Conservation (phyloP, 2,888 invertebrate genomes). For the Zaprionus lineosus region DNA sequence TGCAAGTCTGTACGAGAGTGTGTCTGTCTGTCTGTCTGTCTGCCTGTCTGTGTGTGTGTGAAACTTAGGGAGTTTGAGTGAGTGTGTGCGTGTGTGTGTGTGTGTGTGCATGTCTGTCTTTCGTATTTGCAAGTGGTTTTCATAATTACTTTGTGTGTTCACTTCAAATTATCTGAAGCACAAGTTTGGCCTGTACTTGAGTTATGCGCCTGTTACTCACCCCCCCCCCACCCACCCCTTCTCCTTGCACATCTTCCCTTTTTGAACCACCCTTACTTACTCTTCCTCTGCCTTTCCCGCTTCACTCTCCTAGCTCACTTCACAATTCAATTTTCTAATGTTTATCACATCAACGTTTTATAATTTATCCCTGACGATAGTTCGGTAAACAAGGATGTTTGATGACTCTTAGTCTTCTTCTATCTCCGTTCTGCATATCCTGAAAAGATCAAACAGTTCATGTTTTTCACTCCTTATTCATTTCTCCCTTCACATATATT, state of each 20-base stretch:
- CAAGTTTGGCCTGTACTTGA: constrained; percentile 37
- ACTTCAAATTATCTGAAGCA: constrained; percentile 57
- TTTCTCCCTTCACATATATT: too few relatives aligned
- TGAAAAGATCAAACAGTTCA: too few relatives aligned
- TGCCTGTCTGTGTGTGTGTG: constrained; percentile 35
- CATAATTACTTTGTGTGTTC: constrained; percentile 75
- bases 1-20: not conserved
- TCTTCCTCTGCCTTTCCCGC: not conserved
- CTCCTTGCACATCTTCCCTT: too few relatives aligned
- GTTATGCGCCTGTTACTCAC: constrained; percentile 9
- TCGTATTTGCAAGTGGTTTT: constrained; percentile 71
- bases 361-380: constrained; percentile 28
- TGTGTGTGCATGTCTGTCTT: constrained; percentile 30
- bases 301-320: constrained; percentile 29
- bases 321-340: constrained; percentile 56
- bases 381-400: too few relatives aligned
- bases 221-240: too few relatives aligned
- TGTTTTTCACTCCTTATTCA: too few relatives aligned
- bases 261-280: too few relatives aligned
- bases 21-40: constrained; percentile 10
- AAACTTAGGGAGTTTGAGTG: too few relatives aligned
- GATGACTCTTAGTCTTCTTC: too few relatives aligned
- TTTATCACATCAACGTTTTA: constrained; percentile 49
- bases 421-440: too few relatives aligned
- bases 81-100: constrained; percentile 3